These are phyloP conservation scores for Zeus faber DNA, from an alignment of 2,113 vertebrate genomes.

Conservation along the genomic window DNA sequence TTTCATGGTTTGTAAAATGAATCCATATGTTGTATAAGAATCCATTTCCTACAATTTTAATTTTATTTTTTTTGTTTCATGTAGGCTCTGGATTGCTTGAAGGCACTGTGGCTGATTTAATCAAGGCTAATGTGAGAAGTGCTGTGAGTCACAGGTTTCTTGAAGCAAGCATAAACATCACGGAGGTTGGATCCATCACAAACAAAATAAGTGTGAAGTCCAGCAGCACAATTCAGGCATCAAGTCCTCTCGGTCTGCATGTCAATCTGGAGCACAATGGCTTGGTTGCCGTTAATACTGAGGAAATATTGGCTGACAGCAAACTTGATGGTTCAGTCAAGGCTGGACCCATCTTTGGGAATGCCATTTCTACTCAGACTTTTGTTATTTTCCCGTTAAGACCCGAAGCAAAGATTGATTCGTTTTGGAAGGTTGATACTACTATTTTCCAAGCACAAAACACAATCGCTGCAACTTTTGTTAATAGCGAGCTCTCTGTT, in stretches of 20 bases:
- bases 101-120: too few species aligned
- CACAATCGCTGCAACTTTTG: slow-evolving; percentile 68
- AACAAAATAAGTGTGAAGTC: slow-evolving; percentile 65
- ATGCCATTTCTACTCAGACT: slow-evolving; percentile 65
- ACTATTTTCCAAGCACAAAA: slow-evolving; percentile 77
- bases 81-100: slow-evolving; percentile 80
- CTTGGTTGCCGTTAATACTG: slow-evolving; percentile 60
- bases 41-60: too few species aligned
- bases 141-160: slow-evolving; percentile 81
- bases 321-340: slow-evolving; percentile 71
- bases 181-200: slow-evolving; percentile 60
- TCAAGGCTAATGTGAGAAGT: slow-evolving; percentile 69
- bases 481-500: slow-evolving; percentile 69
- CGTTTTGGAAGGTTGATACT: slow-evolving; percentile 79
- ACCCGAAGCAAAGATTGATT: slow-evolving; percentile 71
- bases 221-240: slow-evolving; percentile 70
- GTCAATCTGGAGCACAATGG: slow-evolving; percentile 66
- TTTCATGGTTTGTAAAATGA: not conserved
- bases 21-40: not conserved
- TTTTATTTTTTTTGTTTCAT: too few species aligned
- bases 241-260: slow-evolving; percentile 76
- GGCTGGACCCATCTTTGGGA: slow-evolving; percentile 72
- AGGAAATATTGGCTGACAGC: slow-evolving; percentile 64
- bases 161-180: slow-evolving; percentile 73
- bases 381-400: slow-evolving; percentile 64